phyloP scores from a whole-genome alignment of 2,113 vertebrate genomes.

The Pagrus major region DNA sequence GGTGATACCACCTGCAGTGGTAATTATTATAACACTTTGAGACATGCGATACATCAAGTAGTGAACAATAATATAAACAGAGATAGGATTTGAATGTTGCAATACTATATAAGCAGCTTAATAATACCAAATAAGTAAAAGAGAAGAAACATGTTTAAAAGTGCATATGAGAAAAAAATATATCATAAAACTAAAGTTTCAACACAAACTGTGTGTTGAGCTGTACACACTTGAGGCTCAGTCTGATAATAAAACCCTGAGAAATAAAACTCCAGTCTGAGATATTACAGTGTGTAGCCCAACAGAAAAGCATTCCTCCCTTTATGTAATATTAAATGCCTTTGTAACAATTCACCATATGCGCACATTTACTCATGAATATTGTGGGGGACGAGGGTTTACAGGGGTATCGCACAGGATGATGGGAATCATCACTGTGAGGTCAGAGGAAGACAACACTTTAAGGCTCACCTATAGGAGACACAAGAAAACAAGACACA shows the following conservation, averaged over 20 bases:
- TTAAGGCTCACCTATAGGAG: slow-evolving; percentile 50
- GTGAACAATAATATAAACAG: not conserved
- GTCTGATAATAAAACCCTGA: slow-evolving; percentile 10
- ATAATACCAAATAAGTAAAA: not conserved
- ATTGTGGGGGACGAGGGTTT: not conserved
- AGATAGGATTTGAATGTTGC: too few species aligned
- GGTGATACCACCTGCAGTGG: not conserved
- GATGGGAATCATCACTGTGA: slow-evolving; percentile 68
- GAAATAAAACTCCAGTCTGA: not conserved
- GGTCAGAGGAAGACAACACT: not conserved
- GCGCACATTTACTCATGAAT: slow-evolving; percentile 14
- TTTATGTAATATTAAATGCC: not conserved
- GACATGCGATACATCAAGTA: not conserved
- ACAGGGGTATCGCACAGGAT: slow-evolving; percentile 44
- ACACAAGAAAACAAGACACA: not conserved
- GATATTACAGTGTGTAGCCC: not conserved
- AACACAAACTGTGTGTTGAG: not conserved
- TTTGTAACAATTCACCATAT: not conserved
- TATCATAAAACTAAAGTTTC: not conserved
- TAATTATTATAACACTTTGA: not conserved
- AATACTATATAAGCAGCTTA: too few species aligned
- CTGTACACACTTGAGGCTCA: not conserved
- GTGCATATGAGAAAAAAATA: too few species aligned
- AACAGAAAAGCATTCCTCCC: not conserved
- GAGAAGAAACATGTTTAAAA: not conserved